Conservation (phyloP, 2,113 vertebrate species). For the Hemibagrus wyckioides region DNA sequence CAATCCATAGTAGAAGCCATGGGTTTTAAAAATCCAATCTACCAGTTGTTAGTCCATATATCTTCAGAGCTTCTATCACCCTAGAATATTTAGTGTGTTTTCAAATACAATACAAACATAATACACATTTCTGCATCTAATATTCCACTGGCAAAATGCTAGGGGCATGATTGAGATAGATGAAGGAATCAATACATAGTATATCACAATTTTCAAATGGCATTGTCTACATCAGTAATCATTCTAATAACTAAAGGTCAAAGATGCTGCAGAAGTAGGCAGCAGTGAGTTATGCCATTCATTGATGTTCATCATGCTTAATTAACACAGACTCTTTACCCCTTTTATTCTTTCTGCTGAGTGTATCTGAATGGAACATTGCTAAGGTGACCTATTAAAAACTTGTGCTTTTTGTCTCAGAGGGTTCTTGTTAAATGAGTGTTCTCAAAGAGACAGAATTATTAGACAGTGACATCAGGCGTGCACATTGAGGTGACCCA, state of each 20-base stretch:
- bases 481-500: conserved; percentile 38
- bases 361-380: conserved; percentile 35
- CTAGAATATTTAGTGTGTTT: background rate
- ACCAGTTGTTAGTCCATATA: background rate
- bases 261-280: conserved; percentile 55
- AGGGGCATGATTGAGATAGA: conserved; percentile 54
- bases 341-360: conserved; percentile 52
- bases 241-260: conserved; percentile 76
- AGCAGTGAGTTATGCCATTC: conserved; percentile 57
- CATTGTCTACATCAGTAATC: conserved; percentile 76
- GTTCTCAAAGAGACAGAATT: background rate
- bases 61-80: background rate
- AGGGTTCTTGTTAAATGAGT: background rate
- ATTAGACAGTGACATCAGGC: background rate
- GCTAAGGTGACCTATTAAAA: conserved; percentile 42
- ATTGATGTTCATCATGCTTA: conserved; percentile 65
- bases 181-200: conserved; percentile 68
- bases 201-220: conserved; percentile 74
- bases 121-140: background rate
- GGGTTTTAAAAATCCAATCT: background rate
- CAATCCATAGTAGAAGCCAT: background rate
- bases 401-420: conserved; percentile 13
- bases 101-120: background rate
- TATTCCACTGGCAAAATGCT: conserved; percentile 25
- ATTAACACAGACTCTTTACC: conserved; percentile 58